Evolutionary conservation across 2,113 vertebrate genomes (phyloP).

Genomic region (Rostratula benghalensis): DNA sequence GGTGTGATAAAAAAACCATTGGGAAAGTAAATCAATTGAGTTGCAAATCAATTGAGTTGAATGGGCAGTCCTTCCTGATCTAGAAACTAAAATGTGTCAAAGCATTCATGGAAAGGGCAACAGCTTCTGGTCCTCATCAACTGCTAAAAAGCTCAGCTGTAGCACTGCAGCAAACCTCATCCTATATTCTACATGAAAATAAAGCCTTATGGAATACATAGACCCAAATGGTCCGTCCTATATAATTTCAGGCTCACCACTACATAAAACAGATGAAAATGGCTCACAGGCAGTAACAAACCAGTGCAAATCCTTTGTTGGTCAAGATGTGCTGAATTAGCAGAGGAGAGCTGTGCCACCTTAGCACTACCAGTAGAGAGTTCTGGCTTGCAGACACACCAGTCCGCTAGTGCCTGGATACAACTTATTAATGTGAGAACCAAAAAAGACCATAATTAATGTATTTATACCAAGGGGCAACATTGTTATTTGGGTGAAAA

Average conservation of each 20-base stretch:
- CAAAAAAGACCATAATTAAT: background rate
- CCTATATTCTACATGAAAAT: background rate
- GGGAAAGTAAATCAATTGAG: background rate
- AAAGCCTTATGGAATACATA: background rate
- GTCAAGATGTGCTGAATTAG: background rate
- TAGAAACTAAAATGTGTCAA: background rate
- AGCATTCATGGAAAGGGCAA: background rate
- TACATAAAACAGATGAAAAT: background rate
- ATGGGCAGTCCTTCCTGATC: background rate
- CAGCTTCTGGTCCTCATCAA: background rate
- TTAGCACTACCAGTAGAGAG: background rate
- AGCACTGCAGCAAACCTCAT: background rate
- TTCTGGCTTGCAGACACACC: background rate
- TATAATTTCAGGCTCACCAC: background rate
- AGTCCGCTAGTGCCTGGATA: background rate
- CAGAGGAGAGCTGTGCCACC: background rate
- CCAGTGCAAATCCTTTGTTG: background rate
- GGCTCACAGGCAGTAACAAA: background rate
- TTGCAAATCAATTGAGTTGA: background rate
- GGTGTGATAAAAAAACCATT: background rate
- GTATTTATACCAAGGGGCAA: background rate
- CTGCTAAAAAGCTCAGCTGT: background rate
- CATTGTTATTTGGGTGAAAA: background rate
- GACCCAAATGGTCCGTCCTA: background rate
- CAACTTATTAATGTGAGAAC: background rate